Evolutionary conservation across 1,140 invertebrate genomes (phyloP), one percentile per base, ranked within the genome.

Genomic region (Bicyclus anynana): DNA sequence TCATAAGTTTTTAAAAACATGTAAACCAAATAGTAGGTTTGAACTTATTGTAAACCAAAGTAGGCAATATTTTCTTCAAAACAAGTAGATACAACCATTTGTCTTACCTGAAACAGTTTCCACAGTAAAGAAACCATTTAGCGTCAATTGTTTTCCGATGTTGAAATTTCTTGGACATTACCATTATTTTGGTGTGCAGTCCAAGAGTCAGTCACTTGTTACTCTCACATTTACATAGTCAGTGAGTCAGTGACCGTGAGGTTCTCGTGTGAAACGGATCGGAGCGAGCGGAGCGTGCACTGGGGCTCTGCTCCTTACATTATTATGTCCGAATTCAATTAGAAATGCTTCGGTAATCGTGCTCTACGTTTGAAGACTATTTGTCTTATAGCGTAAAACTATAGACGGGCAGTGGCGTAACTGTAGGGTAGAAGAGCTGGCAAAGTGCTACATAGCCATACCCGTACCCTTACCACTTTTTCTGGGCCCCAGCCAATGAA

Each of bases 221-320:
- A 68, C 66, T 56, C 71, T 9, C 1, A 7, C 67, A 86, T 87
- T 84, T 84, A 80, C 81, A 84, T 82, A 80, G 72, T 42, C 80
- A 87, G 62, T 61, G 74, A 80, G 72, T 42, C 80, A 87, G 62
- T 61, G 74, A 80, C 77, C 84, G 84, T 87, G 80, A 78, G 78
- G 74, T 80, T 83, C 82, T 83, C 84, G 74, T 84, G 84, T 83
- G 84, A 87, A 84, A 68, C 62, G 59, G 60, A 62, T 61, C 59
- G 59, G 38, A 52, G 50, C 68, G 68, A 80, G 62, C 79, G 79
- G 67, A 70, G 35, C 64, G 62, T 64, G 53, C 64, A 68, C 65
- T 62, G 65, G 20, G n/a, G 42, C 63, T 65, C 65, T 58, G 40
- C 69, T 77, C 65, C 76, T 78, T 33, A 33, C 23, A 23, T 23